Evolutionary conservation across 2,888 invertebrate genomes (phyloP), one percentile per base, ranked within the genome.

Genomic region (Torymus aiolomorphi): DNA sequence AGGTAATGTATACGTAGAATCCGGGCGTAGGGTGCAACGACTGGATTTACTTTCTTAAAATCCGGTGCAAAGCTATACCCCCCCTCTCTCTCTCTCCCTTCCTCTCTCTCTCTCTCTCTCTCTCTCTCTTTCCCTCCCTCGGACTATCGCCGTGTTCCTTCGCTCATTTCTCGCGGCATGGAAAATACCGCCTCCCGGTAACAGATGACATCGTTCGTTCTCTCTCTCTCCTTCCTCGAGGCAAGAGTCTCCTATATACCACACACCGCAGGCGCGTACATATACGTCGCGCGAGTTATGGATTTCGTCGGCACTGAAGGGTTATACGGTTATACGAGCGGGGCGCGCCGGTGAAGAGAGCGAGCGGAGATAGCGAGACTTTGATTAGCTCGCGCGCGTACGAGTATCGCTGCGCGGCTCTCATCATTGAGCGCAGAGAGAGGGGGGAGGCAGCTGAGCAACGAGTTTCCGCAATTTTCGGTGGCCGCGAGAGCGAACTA

Each of bases 401-500:
- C 16, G 51, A 24, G 31, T 56, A 67, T 62, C 66, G 54, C 52
- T 49, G 10, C 52, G 51, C 42, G 63, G 31, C 31, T 24, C 74
- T 62, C 69, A 56, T 69, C 57, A 74, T 78, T 31, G 63, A 31
- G 31, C 2, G 31, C 31, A 31, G 31, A 31, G 31, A 31, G 31
- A 5, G 4, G 8, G 56, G 31, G 31, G 24, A 52, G 63, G 67
- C 73, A 65, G 70, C 5, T 52, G 69, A 31, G 20, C 31, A 1
- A 49, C 61, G 69, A 69, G 69, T 74, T 78, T 78, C 69, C 69
- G 61, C 56, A 75, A 75, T 74, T 75, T 79, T 75, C 65, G 63
- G 2, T 8, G 31, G 56, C 51, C 69, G 42, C 31, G 14, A 20
- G 18, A 42, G 14, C 20, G 5, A 16, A 20, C 10, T 18, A 4